Conservation (phyloP, 2,888 invertebrate genomes). For the Seladonia tumulorum region DNA sequence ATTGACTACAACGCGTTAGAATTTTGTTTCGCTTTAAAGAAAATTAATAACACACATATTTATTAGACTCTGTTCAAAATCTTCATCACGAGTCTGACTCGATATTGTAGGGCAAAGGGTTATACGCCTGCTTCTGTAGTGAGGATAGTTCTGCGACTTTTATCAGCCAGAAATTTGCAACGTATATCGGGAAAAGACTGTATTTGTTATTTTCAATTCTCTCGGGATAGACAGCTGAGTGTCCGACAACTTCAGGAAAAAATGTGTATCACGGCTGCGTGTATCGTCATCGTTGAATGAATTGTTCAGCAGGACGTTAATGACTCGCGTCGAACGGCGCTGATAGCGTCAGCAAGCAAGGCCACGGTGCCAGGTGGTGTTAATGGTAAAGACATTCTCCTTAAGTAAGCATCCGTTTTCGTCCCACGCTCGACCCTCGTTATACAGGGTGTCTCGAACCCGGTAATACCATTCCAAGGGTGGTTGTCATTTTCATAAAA, state of each 20-base stretch:
- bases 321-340: slow-evolving; percentile 32
- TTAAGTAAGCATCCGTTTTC: slow-evolving; percentile 54
- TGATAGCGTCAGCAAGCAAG: slow-evolving; percentile 50
- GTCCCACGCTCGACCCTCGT: slow-evolving; percentile 30
- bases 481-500: neutral
- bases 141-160: no score
- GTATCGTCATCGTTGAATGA: slow-evolving; percentile 10
- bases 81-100: no score
- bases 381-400: slow-evolving; percentile 54
- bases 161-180: no score
- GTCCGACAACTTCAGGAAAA: neutral
- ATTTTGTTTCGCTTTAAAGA: no score
- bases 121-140: no score
- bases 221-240: neutral
- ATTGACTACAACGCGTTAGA: no score
- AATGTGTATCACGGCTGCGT: neutral
- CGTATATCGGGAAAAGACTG: no score
- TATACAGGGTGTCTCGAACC: slow-evolving; percentile 2
- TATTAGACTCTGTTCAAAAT: no score
- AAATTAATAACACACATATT: no score
- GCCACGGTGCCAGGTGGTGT: slow-evolving; percentile 50
- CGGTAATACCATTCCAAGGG: neutral
- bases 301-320: slow-evolving; percentile 34
- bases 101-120: no score
- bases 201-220: neutral